Evolutionary conservation across 2,888 invertebrate genomes (phyloP).

Genomic region (Lumbricus terrestris): DNA sequence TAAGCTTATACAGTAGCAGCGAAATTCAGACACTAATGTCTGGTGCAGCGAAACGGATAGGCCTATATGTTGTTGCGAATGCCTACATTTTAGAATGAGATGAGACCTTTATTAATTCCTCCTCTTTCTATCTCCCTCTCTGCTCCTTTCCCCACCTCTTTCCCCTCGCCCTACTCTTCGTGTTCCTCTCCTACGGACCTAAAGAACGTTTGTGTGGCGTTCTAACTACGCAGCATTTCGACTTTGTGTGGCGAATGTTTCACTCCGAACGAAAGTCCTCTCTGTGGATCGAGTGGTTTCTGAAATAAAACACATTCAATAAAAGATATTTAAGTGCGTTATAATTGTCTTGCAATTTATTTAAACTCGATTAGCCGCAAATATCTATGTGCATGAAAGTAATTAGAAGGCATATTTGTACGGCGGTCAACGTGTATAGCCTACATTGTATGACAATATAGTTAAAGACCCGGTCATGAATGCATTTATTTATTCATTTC

Average conservation of each 20-base stretch:
- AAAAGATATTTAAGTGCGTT: background rate
- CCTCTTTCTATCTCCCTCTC: background rate
- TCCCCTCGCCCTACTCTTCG: background rate
- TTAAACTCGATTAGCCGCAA: background rate
- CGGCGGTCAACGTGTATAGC: no score
- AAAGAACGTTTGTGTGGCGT: background rate
- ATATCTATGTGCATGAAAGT: background rate
- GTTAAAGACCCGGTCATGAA: no score
- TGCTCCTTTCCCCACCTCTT: background rate
- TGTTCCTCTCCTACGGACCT: background rate
- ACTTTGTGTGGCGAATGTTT: conserved; percentile 7
- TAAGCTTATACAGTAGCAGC: background rate
- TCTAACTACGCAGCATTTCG: background rate
- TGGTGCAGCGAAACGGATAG: background rate
- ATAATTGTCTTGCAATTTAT: background rate
- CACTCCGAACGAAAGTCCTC: background rate
- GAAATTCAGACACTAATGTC: conserved; percentile 3
- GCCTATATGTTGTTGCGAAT: background rate
- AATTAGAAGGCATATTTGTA: background rate
- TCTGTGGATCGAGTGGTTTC: background rate
- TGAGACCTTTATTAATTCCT: background rate
- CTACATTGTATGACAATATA: no score
- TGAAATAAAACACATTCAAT: background rate
- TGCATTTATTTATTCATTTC: no score
- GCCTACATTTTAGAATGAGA: background rate